Evolutionary conservation across 30 jellyfish, hydroid and myxozoan species (phyloP), one percentile per base, ranked within the genome.

Genomic region (Clytia hemisphaerica): DNA sequence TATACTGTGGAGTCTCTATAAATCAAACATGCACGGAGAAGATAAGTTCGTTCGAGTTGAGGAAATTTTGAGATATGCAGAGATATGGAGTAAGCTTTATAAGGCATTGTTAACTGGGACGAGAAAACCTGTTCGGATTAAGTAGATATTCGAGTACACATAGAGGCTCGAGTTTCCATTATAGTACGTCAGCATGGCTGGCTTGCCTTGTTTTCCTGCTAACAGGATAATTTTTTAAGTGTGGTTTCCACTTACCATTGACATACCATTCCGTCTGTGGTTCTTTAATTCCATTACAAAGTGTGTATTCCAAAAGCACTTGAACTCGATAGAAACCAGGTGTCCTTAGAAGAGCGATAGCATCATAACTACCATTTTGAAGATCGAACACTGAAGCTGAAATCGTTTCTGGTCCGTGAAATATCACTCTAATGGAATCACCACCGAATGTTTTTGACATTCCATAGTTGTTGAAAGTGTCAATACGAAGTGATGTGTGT

Each of bases 201-300:
- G n/a, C n/a, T n/a, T n/a, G n/a, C n/a, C n/a, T n/a, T n/a, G n/a
- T n/a, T n/a, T n/a, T n/a, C n/a, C n/a, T n/a, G n/a, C n/a, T n/a
- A n/a, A n/a, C n/a, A n/a, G n/a, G n/a, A n/a, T n/a, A n/a, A n/a
- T n/a, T n/a, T n/a, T n/a, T n/a, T n/a, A n/a, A n/a, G n/a, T n/a
- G n/a, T n/a, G 10, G 16, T 10, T 40, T 26, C 26, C 28, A 15
- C 79, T 35, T 63, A 88, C 97, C 93, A 61, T 79, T 79, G 38
- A 78, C 83, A 59, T 79, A 88, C 97, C 97, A 88, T 55, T 88
- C 93, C 68, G 78, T 79, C 26, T 94, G 94, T 45, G 97, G 97
- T 65, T 88, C 97, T 37, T 67, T 73, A 50, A 88, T 37, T 2
- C 97, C 97, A 34, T 79, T 71, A 66, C 97, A 88, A 78, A 71